Percentiles rank a stretch among this genome's conserved stretches.
Conservation (phyloP, 2,888 invertebrate species). For the Meandrusa payeni region DNA sequence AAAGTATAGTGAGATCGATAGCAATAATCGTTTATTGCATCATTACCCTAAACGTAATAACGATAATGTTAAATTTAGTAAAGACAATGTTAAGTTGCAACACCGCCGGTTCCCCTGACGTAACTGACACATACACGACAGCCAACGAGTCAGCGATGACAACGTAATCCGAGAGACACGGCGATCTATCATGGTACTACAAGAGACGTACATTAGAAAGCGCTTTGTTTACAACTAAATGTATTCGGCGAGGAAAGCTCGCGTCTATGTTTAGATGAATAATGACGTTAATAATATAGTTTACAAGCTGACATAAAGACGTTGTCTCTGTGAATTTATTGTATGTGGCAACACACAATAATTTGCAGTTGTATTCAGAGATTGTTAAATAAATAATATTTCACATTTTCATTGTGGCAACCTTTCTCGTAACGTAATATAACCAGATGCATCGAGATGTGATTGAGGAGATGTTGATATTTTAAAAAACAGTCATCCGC, state of each 20-base stretch:
- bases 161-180: slow-evolving; percentile 12
- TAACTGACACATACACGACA: slow-evolving; percentile 12
- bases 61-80: neutral
- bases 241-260: slow-evolving; percentile 26
- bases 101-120: neutral
- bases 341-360: no score
- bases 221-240: slow-evolving; percentile 30
- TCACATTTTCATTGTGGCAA: no score
- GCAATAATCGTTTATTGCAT: slow-evolving; percentile 8
- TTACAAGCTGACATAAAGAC: slow-evolving; percentile 12
- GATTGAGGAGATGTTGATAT: no score
- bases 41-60: slow-evolving; percentile 8
- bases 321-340: slow-evolving; percentile 1
- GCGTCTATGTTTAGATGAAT: slow-evolving; percentile 22
- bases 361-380: no score
- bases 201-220: slow-evolving; percentile 27
- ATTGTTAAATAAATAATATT: no score
- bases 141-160: slow-evolving; percentile 15
- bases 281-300: slow-evolving; percentile 14
- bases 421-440: no score
- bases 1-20: slow-evolving; percentile 4
- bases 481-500: no score
- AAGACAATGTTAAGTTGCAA: slow-evolving; percentile 5
- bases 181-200: slow-evolving; percentile 14
- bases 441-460: no score